A percentile compares a stretch with the other conserved stretches of the same genome.
phyloP scores from a whole-genome alignment of 2,888 invertebrate species.

The Diplolepis rosae region DNA sequence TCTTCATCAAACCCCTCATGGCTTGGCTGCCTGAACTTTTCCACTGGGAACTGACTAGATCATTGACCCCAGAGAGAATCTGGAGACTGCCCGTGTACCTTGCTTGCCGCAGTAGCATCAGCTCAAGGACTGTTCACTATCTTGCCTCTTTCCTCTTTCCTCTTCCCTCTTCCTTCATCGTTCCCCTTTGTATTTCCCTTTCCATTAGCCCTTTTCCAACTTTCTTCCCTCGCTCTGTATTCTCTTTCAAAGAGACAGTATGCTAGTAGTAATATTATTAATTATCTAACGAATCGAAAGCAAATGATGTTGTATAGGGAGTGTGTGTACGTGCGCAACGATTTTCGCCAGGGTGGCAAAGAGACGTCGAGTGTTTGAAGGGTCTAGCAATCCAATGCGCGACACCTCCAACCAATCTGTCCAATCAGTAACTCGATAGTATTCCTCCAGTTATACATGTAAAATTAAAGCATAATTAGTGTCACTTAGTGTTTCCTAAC shows the following conservation, averaged over 20 bases:
- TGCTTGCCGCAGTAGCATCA: conserved; percentile 38
- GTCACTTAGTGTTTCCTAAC: conserved; percentile 64
- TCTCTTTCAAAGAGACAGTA: conserved; percentile 42
- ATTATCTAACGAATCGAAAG: conserved; percentile 44
- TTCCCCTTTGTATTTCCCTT: neutral
- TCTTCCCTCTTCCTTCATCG: conserved; percentile 24
- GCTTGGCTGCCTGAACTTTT: conserved; percentile 67
- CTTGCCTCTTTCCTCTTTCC: conserved; percentile 18
- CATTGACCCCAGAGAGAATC: conserved; percentile 40
- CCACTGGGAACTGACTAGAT: conserved; percentile 9
- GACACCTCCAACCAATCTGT: conserved; percentile 69
- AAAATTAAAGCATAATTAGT: conserved; percentile 61
- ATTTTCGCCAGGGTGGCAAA: conserved; percentile 13
- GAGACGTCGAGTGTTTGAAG: conserved; percentile 47
- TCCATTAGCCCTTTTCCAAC: neutral
- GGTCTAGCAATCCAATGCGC: conserved; percentile 55
- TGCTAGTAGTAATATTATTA: conserved; percentile 47
- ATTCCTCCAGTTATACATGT: conserved; percentile 68
- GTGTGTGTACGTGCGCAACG: conserved; percentile 45
- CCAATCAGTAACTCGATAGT: conserved; percentile 71
- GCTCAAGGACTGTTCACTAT: conserved; percentile 41
- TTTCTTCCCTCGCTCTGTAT: conserved; percentile 10
- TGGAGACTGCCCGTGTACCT: conserved; percentile 35
- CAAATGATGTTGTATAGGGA: conserved; percentile 51
- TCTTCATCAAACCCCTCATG: conserved; percentile 69